A percentile compares a stretch with the other conserved stretches of the same genome.
Evolutionary conservation across 2,113 vertebrate genomes (phyloP).

Genomic region (Petrocephalus microphthalmus): DNA sequence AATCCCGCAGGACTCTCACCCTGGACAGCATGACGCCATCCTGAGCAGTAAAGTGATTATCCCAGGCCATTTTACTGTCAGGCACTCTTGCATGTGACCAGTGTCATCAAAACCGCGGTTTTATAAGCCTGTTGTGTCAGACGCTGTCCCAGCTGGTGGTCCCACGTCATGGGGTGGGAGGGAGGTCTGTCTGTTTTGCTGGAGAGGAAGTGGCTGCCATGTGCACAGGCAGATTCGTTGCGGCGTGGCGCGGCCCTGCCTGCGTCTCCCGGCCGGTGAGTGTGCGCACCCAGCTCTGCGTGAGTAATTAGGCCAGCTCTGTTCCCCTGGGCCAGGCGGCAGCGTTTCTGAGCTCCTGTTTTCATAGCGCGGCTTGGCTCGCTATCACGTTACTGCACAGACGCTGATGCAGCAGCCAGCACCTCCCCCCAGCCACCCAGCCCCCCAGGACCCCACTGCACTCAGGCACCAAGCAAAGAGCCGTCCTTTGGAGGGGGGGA

Average conservation of each 20-base stretch:
- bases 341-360: conserved; percentile 59
- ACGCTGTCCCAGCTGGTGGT: neutral
- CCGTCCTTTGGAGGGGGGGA: neutral
- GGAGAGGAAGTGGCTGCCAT: neutral
- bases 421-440: neutral
- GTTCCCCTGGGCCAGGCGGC: conserved; percentile 43
- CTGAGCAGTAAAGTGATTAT: neutral
- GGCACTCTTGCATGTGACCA: neutral
- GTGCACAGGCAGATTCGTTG: neutral
- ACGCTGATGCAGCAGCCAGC: conserved; percentile 62
- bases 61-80: neutral
- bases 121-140: neutral
- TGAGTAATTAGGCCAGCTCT: conserved; percentile 42
- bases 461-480: conserved; percentile 31
- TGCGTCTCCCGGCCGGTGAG: conserved; percentile 20
- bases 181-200: neutral
- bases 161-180: neutral
- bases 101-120: neutral
- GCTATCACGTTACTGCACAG: conserved; percentile 66
- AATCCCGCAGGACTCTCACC: neutral
- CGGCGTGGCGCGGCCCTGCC: neutral
- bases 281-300: conserved; percentile 34
- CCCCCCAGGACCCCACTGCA: conserved; percentile 20
- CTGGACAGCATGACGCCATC: neutral
- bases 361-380: conserved; percentile 59